Evolutionary conservation across 2,888 invertebrate species (phyloP), one percentile per base, ranked within the genome.

Genomic region (Papilio elwesi): DNA sequence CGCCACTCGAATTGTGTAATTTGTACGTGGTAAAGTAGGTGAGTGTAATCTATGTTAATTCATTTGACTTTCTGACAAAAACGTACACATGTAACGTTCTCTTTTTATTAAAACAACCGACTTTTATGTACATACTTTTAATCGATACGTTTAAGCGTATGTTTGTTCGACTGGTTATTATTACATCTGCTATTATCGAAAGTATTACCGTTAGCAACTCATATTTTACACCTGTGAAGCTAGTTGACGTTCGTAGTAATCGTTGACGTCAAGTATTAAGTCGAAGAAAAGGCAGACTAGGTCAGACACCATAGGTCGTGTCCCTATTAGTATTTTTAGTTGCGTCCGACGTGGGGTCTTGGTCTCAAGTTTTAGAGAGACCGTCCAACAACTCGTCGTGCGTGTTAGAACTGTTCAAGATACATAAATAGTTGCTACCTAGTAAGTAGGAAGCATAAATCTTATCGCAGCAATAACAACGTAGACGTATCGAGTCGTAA

Each of bases 401-500:
- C 0, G 8, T 43, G 6, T 43, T 43, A 4, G 43, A 43, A 43
- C 9, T 9, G 2, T 43, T 43, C 7, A 43, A n/a, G 47, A 68
- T 10, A 10, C 48, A 68, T 13, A 68, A 1, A 48, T 57, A 11
- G 63, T 26, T 26, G 10, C 48, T 13, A 47, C 8, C 13, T 6
- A 6, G 53, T 38, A 65, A 15, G 15, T 26, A 38, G 26, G 15
- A 62, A 52, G 16, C 62, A 62, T 72, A 59, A 71, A 71, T 62
- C 63, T 72, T 72, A 72, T 72, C 72, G 43, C 15, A 16, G 38
- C 38, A 51, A 68, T 55, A 72, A 72, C 62, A 68, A 63, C 36
- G 63, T 64, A 51, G 15, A 64, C 13, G 38, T 63, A 48, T 47
- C 52, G 26, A 63, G 47, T 53, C 36, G 53, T 65, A 65, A 53